Evolutionary conservation across 2,797 vertebrate genomes (phyloP).

Genomic region (Myripristis jacobus): DNA sequence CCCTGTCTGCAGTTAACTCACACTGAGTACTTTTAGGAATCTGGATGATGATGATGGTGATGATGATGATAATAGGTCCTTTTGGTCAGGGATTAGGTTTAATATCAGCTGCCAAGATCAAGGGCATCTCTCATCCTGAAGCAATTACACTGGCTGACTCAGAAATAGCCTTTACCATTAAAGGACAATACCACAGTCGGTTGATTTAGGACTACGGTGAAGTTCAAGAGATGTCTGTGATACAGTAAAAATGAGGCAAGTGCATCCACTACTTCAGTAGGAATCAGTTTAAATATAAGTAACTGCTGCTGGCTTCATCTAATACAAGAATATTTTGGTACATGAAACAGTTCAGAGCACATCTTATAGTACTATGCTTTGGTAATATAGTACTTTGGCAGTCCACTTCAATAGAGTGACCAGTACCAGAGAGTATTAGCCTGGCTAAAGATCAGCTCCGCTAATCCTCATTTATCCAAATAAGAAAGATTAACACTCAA

Average conservation of each 20-base stretch:
- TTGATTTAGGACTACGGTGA: constrained; percentile 24
- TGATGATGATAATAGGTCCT: constrained; percentile 27
- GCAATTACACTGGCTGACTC: constrained; percentile 25
- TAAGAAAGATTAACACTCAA: constrained; percentile 2
- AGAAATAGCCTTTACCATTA: constrained; percentile 26
- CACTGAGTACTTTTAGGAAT: constrained; percentile 36
- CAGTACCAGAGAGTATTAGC: neutral
- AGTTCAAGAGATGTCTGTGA: neutral
- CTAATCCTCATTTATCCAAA: constrained; percentile 11
- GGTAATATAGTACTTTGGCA: neutral
- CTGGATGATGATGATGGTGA: constrained; percentile 21
- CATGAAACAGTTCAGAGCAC: neutral
- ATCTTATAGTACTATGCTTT: too few relatives aligned
- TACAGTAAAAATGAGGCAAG: neutral
- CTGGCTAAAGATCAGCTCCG: constrained; percentile 9
- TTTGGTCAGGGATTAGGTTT: constrained; percentile 65
- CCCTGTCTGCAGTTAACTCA: constrained; percentile 21
- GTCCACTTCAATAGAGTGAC: neutral
- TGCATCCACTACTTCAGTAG: neutral
- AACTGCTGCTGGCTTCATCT: neutral
- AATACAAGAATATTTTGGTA: neutral
- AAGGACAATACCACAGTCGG: constrained; percentile 3
- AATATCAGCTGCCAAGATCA: constrained; percentile 72
- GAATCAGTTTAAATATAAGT: neutral
- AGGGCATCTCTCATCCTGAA: constrained; percentile 45